Base-by-base conservation (phyloP, 2,888 invertebrate genomes). In the Rhorus exstirpatorius region DNA sequence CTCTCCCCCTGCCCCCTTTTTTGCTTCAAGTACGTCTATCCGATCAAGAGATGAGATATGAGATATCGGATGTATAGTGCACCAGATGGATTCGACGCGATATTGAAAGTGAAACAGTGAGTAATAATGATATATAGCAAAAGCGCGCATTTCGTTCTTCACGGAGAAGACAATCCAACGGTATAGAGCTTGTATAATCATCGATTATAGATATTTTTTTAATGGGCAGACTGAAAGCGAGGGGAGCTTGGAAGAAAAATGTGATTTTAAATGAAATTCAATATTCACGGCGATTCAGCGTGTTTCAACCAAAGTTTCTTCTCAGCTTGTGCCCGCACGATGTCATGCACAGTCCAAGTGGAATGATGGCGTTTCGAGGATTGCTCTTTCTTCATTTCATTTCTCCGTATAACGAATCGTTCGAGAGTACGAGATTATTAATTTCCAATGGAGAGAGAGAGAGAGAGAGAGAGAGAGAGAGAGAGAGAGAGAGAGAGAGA, bases 251-350 rank as follows among this genome's bases (percentile, higher is more conserved):
- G 35, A 46, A 60, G 51, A 24, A 68, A 60, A 60, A 68, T 41
- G 60, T 38, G 14, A 68, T 60, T 60, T 68, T 60, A 60, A 76
- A 68, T 49, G 49, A 60, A 67, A 76, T 55, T 60, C 75, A 19
- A 67, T 76, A 76, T 67, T 24, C 58, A 46, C 31, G 12, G 26
- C 6, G 58, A 17, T 60, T 55, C 12, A 26, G 19, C n/a, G 8
- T 10, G 35, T 55, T 70, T 55, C 24, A 26, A 21, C 7, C 0
- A 26, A 38, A 12, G 14, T 14, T 31, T 71, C 46, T 44, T 38
- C 24, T 53, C 41, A 10, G n/a, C 55, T 0, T 35, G 26, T 12
- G 12, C 31, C 31, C 19, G 12, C 35, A n/a, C 35, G 17, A 26
- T 58, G 26, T 58, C n/a, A n/a, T n/a, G n/a, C n/a, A n/a, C n/a